A percentile compares a stretch with the other conserved stretches of the same genome.
Conservation (phyloP, 2,797 vertebrate genomes). For the Smutsia gigantea region DNA sequence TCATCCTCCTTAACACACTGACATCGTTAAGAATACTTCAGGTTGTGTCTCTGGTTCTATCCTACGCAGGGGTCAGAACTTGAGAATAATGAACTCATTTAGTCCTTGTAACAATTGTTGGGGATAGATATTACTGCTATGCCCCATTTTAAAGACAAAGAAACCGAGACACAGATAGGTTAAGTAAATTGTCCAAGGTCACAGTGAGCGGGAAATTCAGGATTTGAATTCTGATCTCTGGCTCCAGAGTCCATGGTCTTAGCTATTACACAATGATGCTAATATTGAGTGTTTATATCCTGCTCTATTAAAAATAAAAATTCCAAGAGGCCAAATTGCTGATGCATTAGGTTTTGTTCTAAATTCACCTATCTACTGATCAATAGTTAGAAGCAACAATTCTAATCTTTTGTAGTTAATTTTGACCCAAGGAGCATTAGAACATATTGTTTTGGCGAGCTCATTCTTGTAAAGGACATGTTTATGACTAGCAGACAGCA, state of each 20-base stretch:
- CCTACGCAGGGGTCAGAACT: neutral
- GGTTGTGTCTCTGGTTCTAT: neutral
- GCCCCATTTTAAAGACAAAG: neutral
- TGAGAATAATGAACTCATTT: neutral
- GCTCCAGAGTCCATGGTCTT: neutral
- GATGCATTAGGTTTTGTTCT: neutral
- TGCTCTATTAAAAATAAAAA: conserved; percentile 23
- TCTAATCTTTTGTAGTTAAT: conserved; percentile 23
- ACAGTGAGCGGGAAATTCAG: neutral
- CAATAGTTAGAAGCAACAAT: neutral
- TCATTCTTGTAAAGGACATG: conserved; percentile 14
- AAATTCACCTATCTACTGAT: neutral
- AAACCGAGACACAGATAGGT: neutral
- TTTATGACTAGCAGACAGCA: neutral
- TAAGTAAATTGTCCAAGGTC: neutral
- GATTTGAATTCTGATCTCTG: neutral
- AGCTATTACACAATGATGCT: neutral
- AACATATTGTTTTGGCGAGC: neutral
- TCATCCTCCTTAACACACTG: neutral
- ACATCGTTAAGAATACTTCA: neutral
- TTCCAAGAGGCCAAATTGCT: neutral
- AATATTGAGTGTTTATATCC: neutral
- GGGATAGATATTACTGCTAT: neutral
- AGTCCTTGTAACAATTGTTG: neutral
- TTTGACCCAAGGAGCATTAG: neutral